Base-by-base conservation (phyloP, 2,113 vertebrate species). In the Leiothrix lutea region DNA sequence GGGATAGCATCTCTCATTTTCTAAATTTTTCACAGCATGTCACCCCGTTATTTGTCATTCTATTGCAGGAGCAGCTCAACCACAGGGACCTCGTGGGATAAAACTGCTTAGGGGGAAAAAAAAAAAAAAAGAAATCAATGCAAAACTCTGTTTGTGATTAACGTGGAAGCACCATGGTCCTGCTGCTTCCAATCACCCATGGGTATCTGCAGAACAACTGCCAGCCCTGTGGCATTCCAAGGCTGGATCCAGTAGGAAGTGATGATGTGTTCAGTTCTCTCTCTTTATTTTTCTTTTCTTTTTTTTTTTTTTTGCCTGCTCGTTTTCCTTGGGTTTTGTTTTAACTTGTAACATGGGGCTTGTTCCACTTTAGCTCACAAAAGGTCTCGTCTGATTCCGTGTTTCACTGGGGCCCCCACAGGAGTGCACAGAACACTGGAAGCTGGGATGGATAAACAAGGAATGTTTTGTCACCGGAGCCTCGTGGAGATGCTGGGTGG, bases 11-110 rank as follows among this genome's bases (percentile, higher is more conserved):
- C 86, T 82, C 74, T 91, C 79, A 77, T 90, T 96, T 94, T 96
- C 83, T 88, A 48, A 81, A 70, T 90, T 92, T 90, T 90, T 75
- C 88, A 90, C 69, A 93, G 88, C 66, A n/a, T 88, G 90, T 92
- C 83, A 92, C 50, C 29, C 42, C 33, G 74, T 82, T 97, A 85
- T 92, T 94, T 94, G 90, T 92, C 70, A 67, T 88, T 92, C 71
- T 80, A 38, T 94, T 86, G 72, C 94, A 90, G 84, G 71, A 89
- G 48, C 58, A 95, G 91, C 54, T 78, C 75, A 96, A 80, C 82
- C 48, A 82, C 79, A 91, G 92, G 78, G 71, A 96, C 31, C 33
- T 56, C 87, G 42, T 33, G 91, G 91, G 85, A 92, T 75, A 91
- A 95, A 96, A 79, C 25, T 8, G 58, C 95, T 96, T 88, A 95